Percentiles rank a stretch among this genome's conserved stretches.
phyloP scores from a whole-genome alignment of 2,888 invertebrate species.

The Ferdinandea cuprea region DNA sequence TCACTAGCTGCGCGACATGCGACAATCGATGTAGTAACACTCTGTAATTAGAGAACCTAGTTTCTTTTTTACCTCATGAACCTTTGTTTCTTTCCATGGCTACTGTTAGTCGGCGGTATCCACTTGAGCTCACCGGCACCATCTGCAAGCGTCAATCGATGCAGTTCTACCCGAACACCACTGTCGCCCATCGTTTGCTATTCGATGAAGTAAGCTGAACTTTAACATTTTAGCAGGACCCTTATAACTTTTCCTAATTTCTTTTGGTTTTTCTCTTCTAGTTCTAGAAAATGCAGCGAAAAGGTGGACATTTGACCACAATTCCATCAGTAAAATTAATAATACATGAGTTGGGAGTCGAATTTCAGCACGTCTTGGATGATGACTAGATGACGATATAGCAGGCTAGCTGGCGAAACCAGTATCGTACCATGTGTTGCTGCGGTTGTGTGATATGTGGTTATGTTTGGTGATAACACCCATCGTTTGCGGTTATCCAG shows the following conservation, averaged over 20 bases:
- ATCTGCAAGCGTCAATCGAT: constrained; percentile 52
- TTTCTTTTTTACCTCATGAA: constrained; percentile 38
- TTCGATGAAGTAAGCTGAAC: constrained; percentile 23
- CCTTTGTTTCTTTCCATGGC: constrained; percentile 47
- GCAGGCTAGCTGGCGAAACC: constrained; percentile 12
- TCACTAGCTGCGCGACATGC: constrained; percentile 24
- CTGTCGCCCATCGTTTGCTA: not conserved
- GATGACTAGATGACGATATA: constrained; percentile 20
- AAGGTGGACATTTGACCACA: constrained; percentile 52
- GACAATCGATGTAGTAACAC: constrained; percentile 69
- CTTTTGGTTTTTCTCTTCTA: constrained; percentile 14
- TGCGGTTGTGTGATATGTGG: constrained; percentile 72
- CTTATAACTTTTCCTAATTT: constrained; percentile 39
- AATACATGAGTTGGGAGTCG: constrained; percentile 60
- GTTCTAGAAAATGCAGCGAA: constrained; percentile 8
- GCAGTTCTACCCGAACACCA: not conserved
- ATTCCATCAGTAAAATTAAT: constrained; percentile 46
- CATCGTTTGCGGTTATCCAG: constrained; percentile 68
- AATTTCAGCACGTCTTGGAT: constrained; percentile 34
- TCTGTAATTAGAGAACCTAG: constrained; percentile 69
- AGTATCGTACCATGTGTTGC: constrained; percentile 58
- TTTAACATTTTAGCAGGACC: constrained; percentile 28
- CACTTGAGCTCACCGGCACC: constrained; percentile 37
- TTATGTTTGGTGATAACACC: constrained; percentile 64
- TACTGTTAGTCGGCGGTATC: constrained; percentile 18